A percentile compares a stretch with the other conserved stretches of the same genome.
Evolutionary conservation across 2,797 vertebrate species (phyloP).

Genomic region (Hemitrygon akajei): DNA sequence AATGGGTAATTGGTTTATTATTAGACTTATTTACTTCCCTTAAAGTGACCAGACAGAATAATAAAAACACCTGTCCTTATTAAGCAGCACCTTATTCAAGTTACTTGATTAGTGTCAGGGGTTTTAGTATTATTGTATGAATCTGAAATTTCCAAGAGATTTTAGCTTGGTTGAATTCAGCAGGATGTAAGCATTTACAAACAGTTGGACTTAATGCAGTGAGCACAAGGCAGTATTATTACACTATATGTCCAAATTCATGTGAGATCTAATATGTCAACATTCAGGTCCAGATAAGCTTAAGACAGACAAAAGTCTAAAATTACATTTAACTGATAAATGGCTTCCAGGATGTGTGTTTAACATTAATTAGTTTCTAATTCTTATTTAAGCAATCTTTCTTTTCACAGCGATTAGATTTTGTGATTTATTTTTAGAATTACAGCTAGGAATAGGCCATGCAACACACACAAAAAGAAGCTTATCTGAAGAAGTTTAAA

Average conservation of each 20-base stretch:
- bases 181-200: not conserved
- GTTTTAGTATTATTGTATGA: not conserved
- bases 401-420: not conserved
- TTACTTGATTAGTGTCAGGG: not conserved
- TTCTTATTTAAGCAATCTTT: not conserved
- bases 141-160: not conserved
- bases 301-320: not conserved
- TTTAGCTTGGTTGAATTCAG: not conserved
- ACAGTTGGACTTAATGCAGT: not conserved
- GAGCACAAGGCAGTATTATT: not conserved
- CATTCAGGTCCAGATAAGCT: not conserved
- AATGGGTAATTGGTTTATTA: too few species aligned
- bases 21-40: not conserved
- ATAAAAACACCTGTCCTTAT: not conserved
- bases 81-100: not conserved
- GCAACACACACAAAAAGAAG: too few species aligned
- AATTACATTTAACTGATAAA: not conserved
- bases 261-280: not conserved
- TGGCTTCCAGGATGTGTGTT: conserved; percentile 17
- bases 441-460: too few species aligned
- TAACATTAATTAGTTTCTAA: not conserved
- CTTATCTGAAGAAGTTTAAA: too few species aligned
- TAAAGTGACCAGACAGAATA: not conserved
- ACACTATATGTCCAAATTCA: not conserved
- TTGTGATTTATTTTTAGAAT: not conserved